phyloP scores from a whole-genome alignment of 2,113 vertebrate species.

The Corythornis madagascariensis region DNA sequence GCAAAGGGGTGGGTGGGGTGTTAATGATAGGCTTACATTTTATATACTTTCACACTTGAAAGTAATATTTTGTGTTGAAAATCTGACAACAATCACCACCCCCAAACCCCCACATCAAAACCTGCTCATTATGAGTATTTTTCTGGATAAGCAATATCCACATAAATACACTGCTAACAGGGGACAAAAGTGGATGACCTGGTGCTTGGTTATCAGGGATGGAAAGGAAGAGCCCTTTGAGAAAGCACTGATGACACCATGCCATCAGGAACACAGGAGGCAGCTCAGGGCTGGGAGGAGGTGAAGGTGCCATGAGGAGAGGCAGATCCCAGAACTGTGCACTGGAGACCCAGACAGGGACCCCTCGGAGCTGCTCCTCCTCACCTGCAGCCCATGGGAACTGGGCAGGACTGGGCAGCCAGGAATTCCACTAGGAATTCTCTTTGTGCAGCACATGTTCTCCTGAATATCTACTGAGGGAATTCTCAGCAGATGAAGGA shows the following conservation, averaged over 20 bases:
- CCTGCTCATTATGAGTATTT: rapidly evolving
- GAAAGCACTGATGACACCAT: not conserved
- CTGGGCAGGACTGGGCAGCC: not conserved
- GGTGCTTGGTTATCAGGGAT: rapidly evolving
- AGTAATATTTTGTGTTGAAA: not conserved
- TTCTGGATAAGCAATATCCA: not conserved
- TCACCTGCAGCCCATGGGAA: not conserved
- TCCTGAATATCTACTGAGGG: not conserved
- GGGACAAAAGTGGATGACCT: not conserved
- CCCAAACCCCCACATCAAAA: not conserved
- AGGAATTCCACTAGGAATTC: not conserved
- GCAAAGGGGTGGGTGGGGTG: rapidly evolving
- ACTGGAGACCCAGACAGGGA: not conserved
- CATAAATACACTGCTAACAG: not conserved
- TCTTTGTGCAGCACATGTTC: not conserved
- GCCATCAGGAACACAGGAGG: not conserved
- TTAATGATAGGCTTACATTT: not conserved
- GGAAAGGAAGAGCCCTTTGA: rapidly evolving
- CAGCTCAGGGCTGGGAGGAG: not conserved
- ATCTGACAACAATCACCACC: not conserved
- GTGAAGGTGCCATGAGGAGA: not conserved
- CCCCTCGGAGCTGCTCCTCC: not conserved
- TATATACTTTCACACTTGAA: not conserved
- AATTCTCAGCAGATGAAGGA: not conserved
- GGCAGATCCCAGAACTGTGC: not conserved